These are phyloP conservation scores for Trachymyrmex cornetzi DNA, from an alignment of 1,140 invertebrate genomes.

Conservation along the genomic window DNA sequence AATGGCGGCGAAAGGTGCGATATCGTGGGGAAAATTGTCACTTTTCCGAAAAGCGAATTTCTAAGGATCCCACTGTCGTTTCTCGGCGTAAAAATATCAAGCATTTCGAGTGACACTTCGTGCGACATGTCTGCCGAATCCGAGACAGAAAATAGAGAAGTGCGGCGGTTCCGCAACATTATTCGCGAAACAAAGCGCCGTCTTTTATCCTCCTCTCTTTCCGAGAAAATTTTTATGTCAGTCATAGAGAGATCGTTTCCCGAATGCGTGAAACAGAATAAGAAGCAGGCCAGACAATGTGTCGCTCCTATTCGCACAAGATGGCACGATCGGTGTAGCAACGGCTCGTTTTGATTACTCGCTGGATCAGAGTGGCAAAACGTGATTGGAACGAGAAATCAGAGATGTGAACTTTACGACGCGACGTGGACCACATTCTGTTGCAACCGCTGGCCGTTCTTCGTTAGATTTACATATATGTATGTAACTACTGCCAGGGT, in stretches of 20 bases:
- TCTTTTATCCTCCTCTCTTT: not conserved
- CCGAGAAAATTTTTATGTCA: constrained; percentile 59
- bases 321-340: not conserved
- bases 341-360: constrained; percentile 68
- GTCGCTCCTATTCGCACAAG: not conserved
- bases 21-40: constrained; percentile 48
- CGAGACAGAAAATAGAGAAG: constrained; percentile 12
- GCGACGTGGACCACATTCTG: not conserved
- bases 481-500: not conserved
- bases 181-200: constrained; percentile 25
- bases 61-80: constrained; percentile 11
- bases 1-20: not conserved
- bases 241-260: constrained; percentile 25
- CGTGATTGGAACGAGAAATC: constrained; percentile 68
- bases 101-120: constrained; percentile 23
- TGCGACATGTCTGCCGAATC: constrained; percentile 43
- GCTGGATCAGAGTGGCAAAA: constrained; percentile 62
- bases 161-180: constrained; percentile 19
- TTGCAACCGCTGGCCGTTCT: not conserved
- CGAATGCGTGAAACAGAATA: constrained; percentile 52
- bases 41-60: constrained; percentile 41
- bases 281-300: constrained; percentile 38
- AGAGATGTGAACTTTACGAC: constrained; percentile 60
- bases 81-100: not conserved
- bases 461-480: not conserved